phyloP scores from a whole-genome alignment of 2,888 invertebrate species.

The Ernsta delagoae region DNA sequence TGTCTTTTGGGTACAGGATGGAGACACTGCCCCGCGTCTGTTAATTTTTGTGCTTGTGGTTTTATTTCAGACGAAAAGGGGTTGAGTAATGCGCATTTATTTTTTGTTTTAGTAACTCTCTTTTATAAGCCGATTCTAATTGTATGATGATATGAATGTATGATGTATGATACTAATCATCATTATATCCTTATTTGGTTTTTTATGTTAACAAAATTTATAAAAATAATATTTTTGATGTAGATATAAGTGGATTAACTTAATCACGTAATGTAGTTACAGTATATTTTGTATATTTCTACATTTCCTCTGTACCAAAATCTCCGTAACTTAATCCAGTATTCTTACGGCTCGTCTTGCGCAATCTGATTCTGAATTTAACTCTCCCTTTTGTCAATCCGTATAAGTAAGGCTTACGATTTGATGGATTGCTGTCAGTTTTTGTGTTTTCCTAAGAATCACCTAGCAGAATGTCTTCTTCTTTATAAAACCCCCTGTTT shows the following conservation, averaged over 20 bases:
- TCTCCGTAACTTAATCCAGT: too few species aligned
- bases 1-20: constrained; percentile 21
- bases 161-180: too few species aligned
- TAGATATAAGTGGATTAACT: too few species aligned
- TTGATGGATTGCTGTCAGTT: constrained; percentile 10
- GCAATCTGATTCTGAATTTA: background rate
- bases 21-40: background rate
- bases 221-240: too few species aligned
- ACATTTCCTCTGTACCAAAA: too few species aligned
- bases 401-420: constrained; percentile 3
- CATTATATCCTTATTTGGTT: too few species aligned
- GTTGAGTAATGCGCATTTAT: background rate
- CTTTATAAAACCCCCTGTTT: constrained; percentile 35
- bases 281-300: too few species aligned
- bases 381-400: background rate
- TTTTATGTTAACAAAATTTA: too few species aligned
- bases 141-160: too few species aligned
- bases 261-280: too few species aligned
- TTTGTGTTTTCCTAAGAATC: constrained; percentile 32
- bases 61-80: background rate
- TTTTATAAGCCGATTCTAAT: background rate
- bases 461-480: constrained; percentile 24
- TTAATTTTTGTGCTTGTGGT: constrained; percentile 16
- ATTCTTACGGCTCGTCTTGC: background rate
- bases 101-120: background rate